Conservation (phyloP, 2,113 vertebrate species). For the Syngnathus floridae region DNA sequence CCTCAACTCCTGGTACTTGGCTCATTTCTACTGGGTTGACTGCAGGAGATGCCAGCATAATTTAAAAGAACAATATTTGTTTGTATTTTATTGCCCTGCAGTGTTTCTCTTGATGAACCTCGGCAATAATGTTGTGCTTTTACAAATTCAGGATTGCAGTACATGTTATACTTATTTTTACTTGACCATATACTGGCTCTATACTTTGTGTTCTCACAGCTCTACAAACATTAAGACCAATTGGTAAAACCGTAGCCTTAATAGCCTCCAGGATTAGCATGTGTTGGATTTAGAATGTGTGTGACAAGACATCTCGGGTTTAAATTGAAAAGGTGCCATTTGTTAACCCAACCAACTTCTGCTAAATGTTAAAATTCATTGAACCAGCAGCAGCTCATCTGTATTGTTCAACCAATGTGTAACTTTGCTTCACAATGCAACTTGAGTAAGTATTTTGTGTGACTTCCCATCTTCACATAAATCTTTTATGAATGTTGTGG, state of each 20-base stretch:
- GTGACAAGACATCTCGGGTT: background rate
- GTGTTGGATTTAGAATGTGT: background rate
- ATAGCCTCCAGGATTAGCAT: constrained; percentile 1
- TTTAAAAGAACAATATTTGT: constrained; percentile 3
- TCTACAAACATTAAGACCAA: constrained; percentile 38
- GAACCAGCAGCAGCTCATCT: too few relatives aligned
- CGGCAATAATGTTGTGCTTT: background rate
- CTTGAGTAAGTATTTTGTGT: background rate
- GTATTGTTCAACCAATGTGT: too few relatives aligned
- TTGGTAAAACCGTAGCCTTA: constrained; percentile 15
- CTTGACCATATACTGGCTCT: constrained; percentile 8
- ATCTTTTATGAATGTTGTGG: background rate
- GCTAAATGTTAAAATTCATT: too few relatives aligned
- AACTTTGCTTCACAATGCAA: background rate
- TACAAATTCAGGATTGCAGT: background rate
- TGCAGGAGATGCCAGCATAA: background rate
- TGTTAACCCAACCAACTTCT: background rate
- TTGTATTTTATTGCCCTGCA: background rate
- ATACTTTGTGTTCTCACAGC: constrained; percentile 18
- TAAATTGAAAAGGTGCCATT: background rate
- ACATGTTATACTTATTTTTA: constrained; percentile 12
- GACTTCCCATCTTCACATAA: background rate
- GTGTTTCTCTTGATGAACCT: background rate
- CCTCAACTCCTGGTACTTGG: background rate
- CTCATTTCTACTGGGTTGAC: background rate